Conservation (phyloP, 2,113 vertebrate species). For the Deroptyus accipitrinus region DNA sequence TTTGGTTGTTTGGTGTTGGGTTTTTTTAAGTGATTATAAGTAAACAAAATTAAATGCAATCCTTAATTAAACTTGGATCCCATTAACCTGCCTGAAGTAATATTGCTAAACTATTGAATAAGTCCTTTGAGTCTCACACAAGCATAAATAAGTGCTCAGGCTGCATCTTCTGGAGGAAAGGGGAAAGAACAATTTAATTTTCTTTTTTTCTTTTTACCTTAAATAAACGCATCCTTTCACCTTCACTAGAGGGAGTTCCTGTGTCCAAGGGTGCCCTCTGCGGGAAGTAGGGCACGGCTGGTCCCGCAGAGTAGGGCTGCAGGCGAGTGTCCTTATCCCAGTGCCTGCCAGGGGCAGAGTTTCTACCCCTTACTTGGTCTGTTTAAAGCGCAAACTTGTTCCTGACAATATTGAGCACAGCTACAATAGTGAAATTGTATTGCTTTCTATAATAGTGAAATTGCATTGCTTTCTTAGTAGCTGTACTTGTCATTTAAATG, state of each 20-base stretch:
- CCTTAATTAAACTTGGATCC: slow-evolving; percentile 3
- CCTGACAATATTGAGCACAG: neutral
- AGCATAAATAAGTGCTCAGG: neutral
- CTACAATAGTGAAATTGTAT: neutral
- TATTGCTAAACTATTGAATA: neutral
- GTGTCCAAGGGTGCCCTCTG: neutral
- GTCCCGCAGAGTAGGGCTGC: too few relatives aligned
- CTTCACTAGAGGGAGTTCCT: neutral
- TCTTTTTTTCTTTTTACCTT: neutral
- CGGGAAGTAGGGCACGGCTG: neutral
- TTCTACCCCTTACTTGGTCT: neutral
- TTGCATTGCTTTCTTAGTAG: neutral
- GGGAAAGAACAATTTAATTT: neutral
- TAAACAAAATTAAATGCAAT: neutral
- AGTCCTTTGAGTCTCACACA: neutral
- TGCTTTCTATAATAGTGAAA: neutral
- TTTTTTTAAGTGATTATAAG: neutral
- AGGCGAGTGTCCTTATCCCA: fast-evolving
- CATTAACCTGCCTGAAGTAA: neutral
- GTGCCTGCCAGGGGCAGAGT: neutral
- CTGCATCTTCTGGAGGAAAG: neutral
- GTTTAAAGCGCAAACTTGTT: neutral
- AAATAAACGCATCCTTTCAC: neutral
- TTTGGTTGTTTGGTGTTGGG: neutral
- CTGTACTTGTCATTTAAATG: neutral